phyloP scores from a whole-genome alignment of 2,113 vertebrate species.

The Eudyptes chrysolophus region DNA sequence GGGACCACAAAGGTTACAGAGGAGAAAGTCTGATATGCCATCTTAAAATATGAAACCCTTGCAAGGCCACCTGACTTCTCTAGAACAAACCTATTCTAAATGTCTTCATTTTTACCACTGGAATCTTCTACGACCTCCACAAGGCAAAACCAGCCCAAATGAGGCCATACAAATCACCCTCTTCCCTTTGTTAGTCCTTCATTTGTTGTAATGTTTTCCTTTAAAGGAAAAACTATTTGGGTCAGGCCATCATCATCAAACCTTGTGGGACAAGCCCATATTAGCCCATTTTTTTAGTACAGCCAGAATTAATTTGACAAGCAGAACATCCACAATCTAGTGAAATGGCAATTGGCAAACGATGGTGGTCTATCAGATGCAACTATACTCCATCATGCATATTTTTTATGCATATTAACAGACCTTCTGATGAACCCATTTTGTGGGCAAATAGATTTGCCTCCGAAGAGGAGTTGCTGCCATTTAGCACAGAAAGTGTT shows the following conservation, averaged over 20 bases:
- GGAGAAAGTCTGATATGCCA: background rate
- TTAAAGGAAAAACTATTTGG: constrained; percentile 24
- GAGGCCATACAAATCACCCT: background rate
- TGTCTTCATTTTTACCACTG: background rate
- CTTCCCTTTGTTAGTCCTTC: background rate
- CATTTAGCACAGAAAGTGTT: background rate
- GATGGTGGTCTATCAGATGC: background rate
- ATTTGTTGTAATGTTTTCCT: background rate
- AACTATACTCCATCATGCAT: background rate
- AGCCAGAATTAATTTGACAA: background rate
- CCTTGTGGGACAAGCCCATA: background rate
- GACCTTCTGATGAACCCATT: background rate
- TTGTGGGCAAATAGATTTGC: background rate
- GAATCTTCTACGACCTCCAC: background rate
- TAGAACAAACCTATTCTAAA: background rate
- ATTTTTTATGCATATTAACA: background rate
- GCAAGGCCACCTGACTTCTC: background rate
- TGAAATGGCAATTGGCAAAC: background rate
- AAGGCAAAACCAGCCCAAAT: background rate
- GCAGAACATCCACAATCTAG: background rate
- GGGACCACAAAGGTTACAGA: background rate
- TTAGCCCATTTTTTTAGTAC: background rate
- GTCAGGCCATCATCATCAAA: background rate
- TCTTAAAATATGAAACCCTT: background rate
- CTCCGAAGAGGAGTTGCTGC: background rate